phyloP scores from a whole-genome alignment of 2,797 vertebrate genomes.

The Chaetodon trifasciatus region DNA sequence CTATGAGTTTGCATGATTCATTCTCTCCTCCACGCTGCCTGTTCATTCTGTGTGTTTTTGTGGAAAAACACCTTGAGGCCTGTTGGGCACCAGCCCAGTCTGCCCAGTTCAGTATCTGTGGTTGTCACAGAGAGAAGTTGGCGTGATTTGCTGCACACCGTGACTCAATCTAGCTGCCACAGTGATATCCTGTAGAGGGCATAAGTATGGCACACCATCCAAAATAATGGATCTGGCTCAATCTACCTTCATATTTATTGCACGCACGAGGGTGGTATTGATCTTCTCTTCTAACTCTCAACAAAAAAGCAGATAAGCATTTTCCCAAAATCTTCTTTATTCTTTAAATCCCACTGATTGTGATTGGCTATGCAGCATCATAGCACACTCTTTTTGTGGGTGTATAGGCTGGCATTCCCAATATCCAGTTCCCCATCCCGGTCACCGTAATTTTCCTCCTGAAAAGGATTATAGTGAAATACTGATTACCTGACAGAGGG shows the following conservation, averaged over 20 bases:
- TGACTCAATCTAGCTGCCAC: background rate
- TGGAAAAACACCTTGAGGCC: background rate
- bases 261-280: background rate
- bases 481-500: slow-evolving; percentile 80
- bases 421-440: slow-evolving; percentile 29
- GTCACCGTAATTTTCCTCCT: slow-evolving; percentile 69
- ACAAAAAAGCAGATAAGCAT: background rate
- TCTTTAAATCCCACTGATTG: background rate
- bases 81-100: background rate
- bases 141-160: background rate
- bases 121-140: background rate
- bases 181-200: background rate
- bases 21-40: background rate
- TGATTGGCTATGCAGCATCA: background rate
- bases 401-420: slow-evolving; percentile 20
- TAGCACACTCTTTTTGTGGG: slow-evolving; percentile 10
- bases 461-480: slow-evolving; percentile 72
- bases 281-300: background rate
- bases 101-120: background rate
- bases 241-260: background rate
- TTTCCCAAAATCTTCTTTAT: background rate
- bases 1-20: background rate
- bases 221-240: background rate
- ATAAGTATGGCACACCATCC: background rate
- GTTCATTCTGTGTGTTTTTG: background rate